Base-by-base conservation (phyloP, 2,888 invertebrate species). In the Eristalis arbustorum region DNA sequence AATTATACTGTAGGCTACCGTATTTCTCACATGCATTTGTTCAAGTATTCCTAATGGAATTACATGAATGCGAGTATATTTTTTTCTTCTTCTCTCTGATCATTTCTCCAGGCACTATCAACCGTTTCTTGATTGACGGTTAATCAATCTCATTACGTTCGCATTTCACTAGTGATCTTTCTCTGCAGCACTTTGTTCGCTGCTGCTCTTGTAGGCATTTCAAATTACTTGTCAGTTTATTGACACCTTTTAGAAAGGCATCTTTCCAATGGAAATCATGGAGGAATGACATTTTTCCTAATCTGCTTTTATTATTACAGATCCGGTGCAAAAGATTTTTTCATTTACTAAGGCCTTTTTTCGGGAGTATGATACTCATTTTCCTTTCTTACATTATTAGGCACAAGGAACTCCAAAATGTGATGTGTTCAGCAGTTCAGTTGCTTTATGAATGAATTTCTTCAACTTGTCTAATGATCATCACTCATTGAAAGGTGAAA, bases 91-190 rank as follows among this genome's bases (percentile, higher is more conserved):
- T 22, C 64, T 40, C 74, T 57, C 78, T 75, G 25, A 37, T 10
- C 40, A 31, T 64, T 25, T 69, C 63, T 59, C 42, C 28, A 34
- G 56, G 31, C 3, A 28, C 72, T 68, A 68, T 69, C 75, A 77
- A 68, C 71, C 49, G 23, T 18, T 67, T 76, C 28, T 56, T 88
- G 88, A 88, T 88, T 88, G 88, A 88, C 78, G 77, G 84, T 69
- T 79, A 75, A 88, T 88, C 81, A 84, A 88, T 88, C 81, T 77
- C 57, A 25, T 62, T 64, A 42, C 37, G 18, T 63, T 66, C 40
- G 37, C 77, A 11, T 37, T 71, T 42, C 61, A 77, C 67, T 62
- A 42, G 31, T 4, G n/a, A 25, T 40, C 56, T 25, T 67, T 6
- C n/a, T 57, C 74, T 78, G 63, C 25, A 76, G 23, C 4, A 49